Percentiles rank a stretch among this genome's conserved stretches.
These are phyloP conservation scores for Heterodera schachtii DNA, from an alignment of 1,140 invertebrate species.

Conservation along the genomic window DNA sequence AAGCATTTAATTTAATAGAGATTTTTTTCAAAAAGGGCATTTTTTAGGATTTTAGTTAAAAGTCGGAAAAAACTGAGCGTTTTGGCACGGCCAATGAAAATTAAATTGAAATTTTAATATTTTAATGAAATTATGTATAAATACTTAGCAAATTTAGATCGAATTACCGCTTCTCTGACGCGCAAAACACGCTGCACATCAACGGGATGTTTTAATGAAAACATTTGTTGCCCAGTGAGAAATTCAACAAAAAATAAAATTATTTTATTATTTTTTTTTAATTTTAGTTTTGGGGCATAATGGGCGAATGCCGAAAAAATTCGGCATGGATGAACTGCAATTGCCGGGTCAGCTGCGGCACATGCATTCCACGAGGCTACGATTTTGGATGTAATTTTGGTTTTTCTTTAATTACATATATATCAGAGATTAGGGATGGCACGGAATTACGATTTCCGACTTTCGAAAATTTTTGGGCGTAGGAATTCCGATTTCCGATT, in stretches of 20 bases:
- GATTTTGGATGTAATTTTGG: slow-evolving; percentile 46
- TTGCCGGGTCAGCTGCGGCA: slow-evolving; percentile 50
- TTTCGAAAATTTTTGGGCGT: too few species aligned
- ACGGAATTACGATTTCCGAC: too few species aligned
- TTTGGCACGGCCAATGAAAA: too few species aligned
- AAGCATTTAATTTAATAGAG: too few species aligned
- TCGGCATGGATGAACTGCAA: slow-evolving; percentile 53
- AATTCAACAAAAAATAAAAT: neutral
- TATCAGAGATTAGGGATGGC: too few species aligned
- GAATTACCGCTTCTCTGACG: slow-evolving; percentile 17
- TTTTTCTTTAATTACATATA: neutral
- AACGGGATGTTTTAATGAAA: slow-evolving; percentile 55
- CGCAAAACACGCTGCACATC: slow-evolving; percentile 36
- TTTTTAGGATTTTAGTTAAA: too few species aligned
- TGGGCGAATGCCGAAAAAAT: slow-evolving; percentile 47
- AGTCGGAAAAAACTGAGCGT: too few species aligned
- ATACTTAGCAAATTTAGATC: neutral
- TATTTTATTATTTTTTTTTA: neutral
- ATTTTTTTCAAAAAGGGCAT: too few species aligned
- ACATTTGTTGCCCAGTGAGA: slow-evolving; percentile 46
- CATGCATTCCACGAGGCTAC: slow-evolving; percentile 50
- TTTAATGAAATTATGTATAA: too few species aligned
- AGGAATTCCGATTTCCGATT: too few species aligned
- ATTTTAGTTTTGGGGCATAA: slow-evolving; percentile 45
- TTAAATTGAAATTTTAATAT: too few species aligned